Evolutionary conservation across 2,888 invertebrate genomes (phyloP), one percentile per base, ranked within the genome.

Genomic region (Chalcosyrphus nemorum): DNA sequence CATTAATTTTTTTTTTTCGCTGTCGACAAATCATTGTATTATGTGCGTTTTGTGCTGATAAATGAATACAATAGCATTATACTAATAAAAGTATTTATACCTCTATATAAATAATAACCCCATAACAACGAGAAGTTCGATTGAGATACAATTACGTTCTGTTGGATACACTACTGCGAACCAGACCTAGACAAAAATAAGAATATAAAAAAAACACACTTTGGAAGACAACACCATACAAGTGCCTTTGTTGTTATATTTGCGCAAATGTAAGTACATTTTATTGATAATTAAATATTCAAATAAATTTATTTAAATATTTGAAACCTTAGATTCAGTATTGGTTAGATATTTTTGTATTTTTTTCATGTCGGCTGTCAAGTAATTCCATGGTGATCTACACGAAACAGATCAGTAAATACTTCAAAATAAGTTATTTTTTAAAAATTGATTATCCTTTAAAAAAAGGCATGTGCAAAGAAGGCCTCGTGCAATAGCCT

Each of bases 21-120:
- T 15, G 32, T 56, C 38, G n/a, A 57, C 9, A 27, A 50, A 57
- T 63, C 41, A 32, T 11, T 41, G 24, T 59, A 57, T 57, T 57
- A 17, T 70, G 47, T 47, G 57, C 47, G 57, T 32, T 71, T 72
- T 61, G 66, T 76, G 63, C 54, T 66, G 68, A 59, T 76, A 59
- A 76, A 50, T 63, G 47, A 66, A 65, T 66, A 66, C 47, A 75
- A 65, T 57, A 56, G 17, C 32, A 15, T 47, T 63, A 11, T 50
- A 38, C 50, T 17, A 52, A 35, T 41, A 32, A 41, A 65, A 52
- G n/a, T 52, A 32, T 57, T 35, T 47, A 45, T 38, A 21, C 15
- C 15, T 59, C 45, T 9, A 17, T 9, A 50, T n/a, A 59, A 57
- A 19, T 15, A 41, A 54, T 43, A 63, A 63, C 43, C 52, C 41